These are phyloP conservation scores for Phalloptychus januarius DNA, from an alignment of 2,797 vertebrate genomes.

Conservation along the genomic window DNA sequence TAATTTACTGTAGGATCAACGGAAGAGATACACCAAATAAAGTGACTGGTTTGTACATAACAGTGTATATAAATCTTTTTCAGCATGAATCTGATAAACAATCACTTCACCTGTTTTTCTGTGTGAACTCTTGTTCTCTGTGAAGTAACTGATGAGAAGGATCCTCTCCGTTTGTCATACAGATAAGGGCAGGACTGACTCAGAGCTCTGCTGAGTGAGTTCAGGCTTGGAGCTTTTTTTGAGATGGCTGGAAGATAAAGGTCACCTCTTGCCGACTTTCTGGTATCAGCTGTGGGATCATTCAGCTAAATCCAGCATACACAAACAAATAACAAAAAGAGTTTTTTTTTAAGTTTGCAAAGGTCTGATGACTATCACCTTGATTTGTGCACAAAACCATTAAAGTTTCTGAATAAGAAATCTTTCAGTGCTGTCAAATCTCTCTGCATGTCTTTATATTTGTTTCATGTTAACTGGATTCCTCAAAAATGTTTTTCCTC, in stretches of 20 bases:
- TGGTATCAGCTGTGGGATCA: constrained; percentile 25
- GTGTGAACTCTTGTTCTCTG: constrained; percentile 51
- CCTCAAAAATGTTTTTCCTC: background rate
- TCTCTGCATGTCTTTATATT: background rate
- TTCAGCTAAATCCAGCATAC: constrained; percentile 53
- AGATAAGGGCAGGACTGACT: constrained; percentile 79
- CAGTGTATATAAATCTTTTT: background rate
- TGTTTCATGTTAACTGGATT: background rate
- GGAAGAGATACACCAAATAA: background rate
- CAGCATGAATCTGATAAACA: background rate
- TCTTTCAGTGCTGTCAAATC: background rate
- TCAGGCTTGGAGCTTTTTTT: constrained; percentile 66
- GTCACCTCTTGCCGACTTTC: constrained; percentile 45
- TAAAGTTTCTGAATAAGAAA: background rate
- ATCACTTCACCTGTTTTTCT: constrained; percentile 65
- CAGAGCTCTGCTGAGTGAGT: constrained; percentile 62
- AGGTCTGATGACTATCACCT: background rate
- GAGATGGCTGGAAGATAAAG: constrained; percentile 76
- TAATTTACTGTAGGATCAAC: background rate
- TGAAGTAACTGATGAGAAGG: constrained; percentile 73
- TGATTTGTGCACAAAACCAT: background rate
- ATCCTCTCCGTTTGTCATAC: constrained; percentile 70
- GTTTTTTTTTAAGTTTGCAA: background rate
- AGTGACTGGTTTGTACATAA: background rate
- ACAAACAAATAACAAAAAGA: background rate